Base-by-base conservation (phyloP, 1,140 invertebrate genomes). In the Leptinotarsa undecemlineata region DNA sequence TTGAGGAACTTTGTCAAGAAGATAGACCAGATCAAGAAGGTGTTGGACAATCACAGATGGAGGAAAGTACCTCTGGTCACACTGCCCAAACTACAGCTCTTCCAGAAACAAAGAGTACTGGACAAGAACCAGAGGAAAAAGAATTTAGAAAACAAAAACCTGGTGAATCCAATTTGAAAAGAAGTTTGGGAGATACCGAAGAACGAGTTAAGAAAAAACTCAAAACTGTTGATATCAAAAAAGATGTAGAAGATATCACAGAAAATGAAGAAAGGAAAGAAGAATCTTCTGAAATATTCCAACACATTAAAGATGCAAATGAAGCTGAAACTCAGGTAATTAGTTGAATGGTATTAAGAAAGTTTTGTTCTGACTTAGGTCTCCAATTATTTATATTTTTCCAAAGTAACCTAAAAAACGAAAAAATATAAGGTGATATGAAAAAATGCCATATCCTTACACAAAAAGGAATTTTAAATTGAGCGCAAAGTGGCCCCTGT, bases 221-320 rank as follows among this genome's bases (percentile, higher is more conserved):
- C 84, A 92, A 86, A 84, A 90, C 83, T 72, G 86, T 85, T 74
- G 83, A 85, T 72, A 80, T 79, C 1, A 77, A 85, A 20, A 84
- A 89, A 5, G 84, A 86, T 51, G 78, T 85, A 72, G 79, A 79
- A 63, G 78, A 81, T 20, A 80, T 86, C 71, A 85, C 90, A 15
- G 83, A 90, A 1, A 83, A 89, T 14, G 87, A 86, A n/a, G 82
- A 85, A 4, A 81, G 88, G 8, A 82, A 88, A 11, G 82, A 87
- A 2, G 84, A 89, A 6, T 80, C 83, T 60, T 88, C 91, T 3
- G 92, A 95, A 66, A 87, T 92, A 61, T 97, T 93, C 84, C 92
- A 97, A 85, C 96, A 98, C 84, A 91, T 98, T 1, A 91, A 93
- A 78, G 90, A 96, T 78, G 89, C 93, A 0, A 91, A 91, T 42